phyloP scores from a whole-genome alignment of 2,888 invertebrate genomes.

The Parelbella ahira region DNA sequence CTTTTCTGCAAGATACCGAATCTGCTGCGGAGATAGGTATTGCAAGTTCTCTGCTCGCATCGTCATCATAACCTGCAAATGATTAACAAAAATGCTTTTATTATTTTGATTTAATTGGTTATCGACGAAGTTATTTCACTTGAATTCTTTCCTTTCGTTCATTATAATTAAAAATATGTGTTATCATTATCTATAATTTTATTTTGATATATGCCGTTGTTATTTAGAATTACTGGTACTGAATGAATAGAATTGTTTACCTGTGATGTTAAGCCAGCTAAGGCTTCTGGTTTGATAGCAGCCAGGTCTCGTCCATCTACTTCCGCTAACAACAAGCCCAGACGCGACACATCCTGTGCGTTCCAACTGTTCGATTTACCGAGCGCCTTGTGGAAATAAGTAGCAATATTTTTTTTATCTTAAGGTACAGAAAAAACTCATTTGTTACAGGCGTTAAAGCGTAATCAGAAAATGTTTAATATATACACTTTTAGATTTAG shows the following conservation, averaged over 20 bases:
- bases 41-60: constrained; percentile 49
- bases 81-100: background rate
- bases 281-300: constrained; percentile 58
- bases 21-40: constrained; percentile 51
- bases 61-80: constrained; percentile 55
- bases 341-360: constrained; percentile 59
- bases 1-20: constrained; percentile 47
- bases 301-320: constrained; percentile 53
- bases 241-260: constrained; percentile 37
- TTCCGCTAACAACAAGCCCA: constrained; percentile 61
- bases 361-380: constrained; percentile 70
- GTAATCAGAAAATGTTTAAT: no score
- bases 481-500: no score
- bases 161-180: no score
- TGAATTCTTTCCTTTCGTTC: background rate
- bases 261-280: constrained; percentile 60
- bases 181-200: background rate
- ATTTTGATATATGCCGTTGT: background rate
- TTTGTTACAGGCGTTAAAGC: no score
- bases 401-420: constrained; percentile 16
- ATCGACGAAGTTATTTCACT: background rate
- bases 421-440: no score
- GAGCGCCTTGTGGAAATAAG: constrained; percentile 47
- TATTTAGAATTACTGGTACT: background rate
- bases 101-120: background rate